Evolutionary conservation across 1,140 invertebrate species (phyloP), one percentile per base, ranked within the genome.

Genomic region (Ceratina australensis): DNA sequence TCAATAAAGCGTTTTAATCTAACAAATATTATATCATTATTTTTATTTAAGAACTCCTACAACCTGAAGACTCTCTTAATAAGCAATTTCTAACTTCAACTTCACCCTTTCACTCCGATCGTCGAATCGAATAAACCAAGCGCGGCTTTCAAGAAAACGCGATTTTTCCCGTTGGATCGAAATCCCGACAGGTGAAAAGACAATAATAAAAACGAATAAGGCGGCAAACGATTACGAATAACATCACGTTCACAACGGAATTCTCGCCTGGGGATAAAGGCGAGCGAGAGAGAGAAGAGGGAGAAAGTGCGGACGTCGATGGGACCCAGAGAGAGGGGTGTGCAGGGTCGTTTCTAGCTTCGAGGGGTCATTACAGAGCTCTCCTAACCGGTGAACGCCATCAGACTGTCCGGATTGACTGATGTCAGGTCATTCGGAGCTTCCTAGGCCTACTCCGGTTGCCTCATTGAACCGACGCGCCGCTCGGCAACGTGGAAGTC

Each of bases 361-460:
- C 75, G 64, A 86, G 84, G 81, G 81, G 84, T 86, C 84, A 86
- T 86, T 86, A 85, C 50, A 85, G 80, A 86, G 67, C 81, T 83
- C 71, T 86, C 63, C 69, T 85, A 79, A 79, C 73, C 76, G 60
- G 68, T 72, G 67, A 67, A 20, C 72, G 49, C 56, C 56, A 68
- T 71, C 76, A 75, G 85, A 79, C 85, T 86, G 81, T 83, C 85
- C 56, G 76, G 83, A 85, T 85, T 86, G 84, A 85, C 84, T 86
- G 85, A 86, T 86, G 81, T 67, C 82, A 78, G 83, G 84, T 84
- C 84, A 86, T 86, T 86, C 84, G 60, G 59, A 71, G 81, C 73
- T 76, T 85, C 77, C 81, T 76, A 81, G 71, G 72, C 85, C 79
- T 83, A 50, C 28, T 72, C 33, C 12, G 33, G 84, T 84, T 86